Percentiles rank a stretch among this genome's conserved stretches.
Conservation (phyloP, 2,113 vertebrate genomes). For the Sus scrofa region DNA sequence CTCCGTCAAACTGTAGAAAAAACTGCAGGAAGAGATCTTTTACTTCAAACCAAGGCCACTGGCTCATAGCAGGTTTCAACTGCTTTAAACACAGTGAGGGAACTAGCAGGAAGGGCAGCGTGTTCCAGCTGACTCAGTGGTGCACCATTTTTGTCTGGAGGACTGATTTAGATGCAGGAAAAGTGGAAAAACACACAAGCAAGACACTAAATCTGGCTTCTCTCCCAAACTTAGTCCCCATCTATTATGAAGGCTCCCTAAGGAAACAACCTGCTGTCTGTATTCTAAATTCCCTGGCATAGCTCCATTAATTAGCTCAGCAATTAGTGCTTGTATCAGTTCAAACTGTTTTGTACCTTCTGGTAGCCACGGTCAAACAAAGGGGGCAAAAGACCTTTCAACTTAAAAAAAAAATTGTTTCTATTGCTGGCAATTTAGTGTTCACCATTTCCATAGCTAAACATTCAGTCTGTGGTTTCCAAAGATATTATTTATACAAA, state of each 20-base stretch:
- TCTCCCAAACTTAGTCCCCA: neutral
- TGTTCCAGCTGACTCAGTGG: neutral
- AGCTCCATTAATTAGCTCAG: conserved; percentile 5
- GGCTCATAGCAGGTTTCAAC: neutral
- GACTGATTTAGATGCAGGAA: neutral
- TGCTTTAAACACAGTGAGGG: neutral
- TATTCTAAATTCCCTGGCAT: neutral
- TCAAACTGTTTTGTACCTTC: neutral
- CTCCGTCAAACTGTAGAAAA: neutral
- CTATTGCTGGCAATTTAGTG: neutral
- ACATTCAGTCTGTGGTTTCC: neutral
- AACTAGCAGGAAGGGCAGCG: neutral
- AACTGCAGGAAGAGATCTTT: neutral
- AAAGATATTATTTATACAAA: neutral
- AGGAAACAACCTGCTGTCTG: neutral
- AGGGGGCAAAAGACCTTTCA: neutral
- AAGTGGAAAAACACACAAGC: neutral
- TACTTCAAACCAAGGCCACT: neutral
- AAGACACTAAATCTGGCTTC: neutral
- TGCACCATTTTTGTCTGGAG: neutral
- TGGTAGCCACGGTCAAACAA: neutral
- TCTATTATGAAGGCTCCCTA: neutral
- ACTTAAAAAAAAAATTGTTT: neutral
- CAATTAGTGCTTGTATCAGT: neutral
- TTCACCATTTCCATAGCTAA: neutral